Conservation (phyloP, 2,888 invertebrate genomes). For the Therioaphis trifolii region DNA sequence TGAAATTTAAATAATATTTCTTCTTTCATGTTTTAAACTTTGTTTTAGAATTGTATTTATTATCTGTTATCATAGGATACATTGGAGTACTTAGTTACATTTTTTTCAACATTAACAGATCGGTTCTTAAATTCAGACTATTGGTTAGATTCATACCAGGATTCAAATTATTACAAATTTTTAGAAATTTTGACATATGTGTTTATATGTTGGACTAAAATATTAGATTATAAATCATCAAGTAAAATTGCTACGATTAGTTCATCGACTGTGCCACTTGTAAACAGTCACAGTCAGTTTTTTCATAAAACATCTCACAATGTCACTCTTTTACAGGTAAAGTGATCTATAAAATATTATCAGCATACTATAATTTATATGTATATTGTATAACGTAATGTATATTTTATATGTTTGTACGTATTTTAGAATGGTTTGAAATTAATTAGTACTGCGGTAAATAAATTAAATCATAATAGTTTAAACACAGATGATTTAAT, state of each 20-base stretch:
- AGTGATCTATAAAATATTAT: background rate
- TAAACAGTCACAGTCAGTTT: conserved; percentile 24
- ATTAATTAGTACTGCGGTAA: conserved; percentile 37
- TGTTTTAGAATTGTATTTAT: too few relatives aligned
- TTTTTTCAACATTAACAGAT: conserved; percentile 36
- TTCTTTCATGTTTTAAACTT: too few relatives aligned
- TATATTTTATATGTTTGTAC: background rate
- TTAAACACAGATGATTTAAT: background rate
- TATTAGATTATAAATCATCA: background rate
- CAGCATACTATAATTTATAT: background rate
- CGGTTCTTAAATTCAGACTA: background rate
- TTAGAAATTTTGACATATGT: conserved; percentile 36
- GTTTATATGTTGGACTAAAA: conserved; percentile 46
- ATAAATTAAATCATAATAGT: conserved; percentile 10
- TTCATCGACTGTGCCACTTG: background rate
- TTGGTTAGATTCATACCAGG: background rate
- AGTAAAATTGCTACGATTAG: background rate
- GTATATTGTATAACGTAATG: background rate
- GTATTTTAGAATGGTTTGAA: conserved; percentile 20
- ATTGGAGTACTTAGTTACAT: conserved; percentile 5
- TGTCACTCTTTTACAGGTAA: conserved; percentile 46
- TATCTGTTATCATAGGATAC: conserved; percentile 25
- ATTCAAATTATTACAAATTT: conserved; percentile 21
- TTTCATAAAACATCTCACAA: conserved; percentile 8
- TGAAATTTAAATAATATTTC: too few relatives aligned